Percentiles rank a stretch among this genome's conserved stretches.
phyloP scores from a whole-genome alignment of 2,888 invertebrate genomes.

The Peribatodes rhomboidaria region DNA sequence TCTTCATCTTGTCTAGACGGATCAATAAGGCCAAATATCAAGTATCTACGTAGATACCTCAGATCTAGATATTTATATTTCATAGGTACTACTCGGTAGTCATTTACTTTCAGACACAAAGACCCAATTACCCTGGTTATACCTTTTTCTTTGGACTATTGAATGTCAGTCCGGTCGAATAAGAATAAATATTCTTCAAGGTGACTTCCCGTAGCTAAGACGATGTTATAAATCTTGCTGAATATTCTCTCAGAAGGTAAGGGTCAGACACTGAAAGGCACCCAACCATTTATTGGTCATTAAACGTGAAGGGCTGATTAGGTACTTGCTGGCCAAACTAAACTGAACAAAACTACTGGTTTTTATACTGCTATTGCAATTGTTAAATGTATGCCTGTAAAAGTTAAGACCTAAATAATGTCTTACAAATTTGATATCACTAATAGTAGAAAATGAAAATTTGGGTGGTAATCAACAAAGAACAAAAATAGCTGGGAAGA shows the following conservation, averaged over 20 bases:
- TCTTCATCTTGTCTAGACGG: conserved; percentile 12
- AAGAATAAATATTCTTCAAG: conserved; percentile 59
- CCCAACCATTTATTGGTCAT: neutral
- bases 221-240: conserved; percentile 48
- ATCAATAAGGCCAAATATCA: neutral
- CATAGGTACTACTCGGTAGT: neutral
- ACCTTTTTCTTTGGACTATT: conserved; percentile 25
- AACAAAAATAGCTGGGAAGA: too few relatives aligned
- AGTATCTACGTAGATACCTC: neutral
- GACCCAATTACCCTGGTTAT: conserved; percentile 26
- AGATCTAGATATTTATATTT: neutral
- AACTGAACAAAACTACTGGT: neutral
- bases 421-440: too few relatives aligned
- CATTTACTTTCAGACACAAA: conserved; percentile 18
- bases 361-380: too few relatives aligned
- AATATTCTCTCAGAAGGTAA: conserved; percentile 26
- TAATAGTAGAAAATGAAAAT: too few relatives aligned
- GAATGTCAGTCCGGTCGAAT: conserved; percentile 57
- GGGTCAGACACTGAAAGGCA: neutral
- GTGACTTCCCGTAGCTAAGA: conserved; percentile 56
- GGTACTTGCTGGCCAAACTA: neutral
- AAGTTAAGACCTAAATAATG: too few relatives aligned
- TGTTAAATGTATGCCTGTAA: neutral
- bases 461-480: too few relatives aligned
- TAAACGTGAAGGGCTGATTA: neutral